Base-by-base conservation (phyloP, 2,113 vertebrate species). In the Tenebrosternarchus preto region DNA sequence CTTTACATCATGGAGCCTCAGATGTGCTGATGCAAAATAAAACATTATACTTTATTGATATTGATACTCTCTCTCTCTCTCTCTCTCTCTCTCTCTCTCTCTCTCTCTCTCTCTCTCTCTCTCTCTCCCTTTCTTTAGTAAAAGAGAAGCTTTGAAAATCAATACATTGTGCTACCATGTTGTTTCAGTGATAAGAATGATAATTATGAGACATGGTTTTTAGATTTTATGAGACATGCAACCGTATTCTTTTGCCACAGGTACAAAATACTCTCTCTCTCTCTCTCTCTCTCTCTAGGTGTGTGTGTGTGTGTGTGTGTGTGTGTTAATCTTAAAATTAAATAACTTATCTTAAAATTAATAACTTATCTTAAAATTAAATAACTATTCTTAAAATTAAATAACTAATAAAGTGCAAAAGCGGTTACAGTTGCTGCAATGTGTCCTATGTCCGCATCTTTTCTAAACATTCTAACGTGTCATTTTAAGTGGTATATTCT, bases 401-500 rank as follows among this genome's bases (percentile, higher is more conserved):
- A 25, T 8, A 60, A 33, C 4, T 22, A 5, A 39, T 24, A 59
- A 59, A 60, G 31, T 56, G 25, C 50, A 50, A 50, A 50, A 73
- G 4, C 9, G 53, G n/a, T 61, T 75, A 50, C 17, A 20, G 20
- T 3, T 43, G 22, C 7, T 43, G 22, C 33, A 60, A n/a, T 59
- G 9, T 3, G 55, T 59, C 59, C 59, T 24, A 60, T 19, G 19
- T 73, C 53, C 31, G 56, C 1, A 36, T 36, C 33, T 36, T 59
- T 33, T 39, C 36, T 39, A 29, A 36, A 43, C 19, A 25, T 22
- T 71, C 2, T 66, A 86, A 83, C 81, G 72, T 84, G 76, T 82
- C 80, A 81, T 87, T 87, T 66, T 76, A 66, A 82, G 79, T 79
- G 67, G 59, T 69, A 53, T 73, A 61, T 67, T 80, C 83, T 80